Base-by-base conservation (phyloP, 2,797 vertebrate genomes). In the Macrochelys suwanniensis region DNA sequence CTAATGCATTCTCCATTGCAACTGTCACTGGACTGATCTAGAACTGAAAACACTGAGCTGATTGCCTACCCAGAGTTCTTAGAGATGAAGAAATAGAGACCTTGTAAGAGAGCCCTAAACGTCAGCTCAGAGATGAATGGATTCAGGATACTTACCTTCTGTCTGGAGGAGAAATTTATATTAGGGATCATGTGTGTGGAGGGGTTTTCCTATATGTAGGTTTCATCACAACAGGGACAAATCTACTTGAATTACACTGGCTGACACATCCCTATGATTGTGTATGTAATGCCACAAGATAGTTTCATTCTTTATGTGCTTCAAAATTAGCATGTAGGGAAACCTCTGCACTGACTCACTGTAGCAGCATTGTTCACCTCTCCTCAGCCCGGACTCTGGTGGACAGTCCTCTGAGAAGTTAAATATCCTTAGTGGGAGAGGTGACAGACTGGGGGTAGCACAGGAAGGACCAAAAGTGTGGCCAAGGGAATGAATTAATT, bases 251-350 rank as follows among this genome's bases (percentile, higher is more conserved):
- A 85, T 95, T 93, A 92, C 78, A 80, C 33, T 92, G 71, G 83
- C 68, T 96, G 87, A 82, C 65, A 53, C 59, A 92, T 53, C 71
- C 37, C 92, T 59, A 15, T 4, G 84, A 45, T 80, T 89, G 16
- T 88, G 90, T 80, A 15, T 80, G 87, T 77, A 89, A 91, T 94
- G 93, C 92, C 82, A 95, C 88, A 42, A 68, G 65, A n/a, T 37
- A 68, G 57, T 68, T 68, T 68, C 50, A 80, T 11, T 82, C 80
- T 91, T 26, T 37, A 88, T 95, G 1, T 88, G 91, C 57, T 91
- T 89, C 87, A 94, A 87, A 94, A 71, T 19, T 15, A 93, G 54
- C 84, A 82, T 89, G 80, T 74, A 90, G 82, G 76, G 77, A 84
- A 90, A 85, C 3, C 89, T 92, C 23, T 49, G 42, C 59, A 26